Evolutionary conservation across 2,888 invertebrate species (phyloP).

Genomic region (Noctua comes): DNA sequence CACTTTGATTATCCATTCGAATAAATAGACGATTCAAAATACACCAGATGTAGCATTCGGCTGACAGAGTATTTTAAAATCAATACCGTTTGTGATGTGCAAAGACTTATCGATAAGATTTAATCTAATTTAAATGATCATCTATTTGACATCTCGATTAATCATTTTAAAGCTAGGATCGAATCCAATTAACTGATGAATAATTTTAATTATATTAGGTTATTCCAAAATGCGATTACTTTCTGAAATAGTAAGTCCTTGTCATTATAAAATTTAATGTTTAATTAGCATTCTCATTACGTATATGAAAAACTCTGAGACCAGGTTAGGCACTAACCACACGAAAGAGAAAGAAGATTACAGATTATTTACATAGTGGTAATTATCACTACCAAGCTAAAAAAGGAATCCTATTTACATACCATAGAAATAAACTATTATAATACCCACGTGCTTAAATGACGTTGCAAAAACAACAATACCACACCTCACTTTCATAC

Average conservation of each 20-base stretch:
- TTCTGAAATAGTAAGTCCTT: not conserved
- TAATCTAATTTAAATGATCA: not conserved
- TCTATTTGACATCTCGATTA: not conserved
- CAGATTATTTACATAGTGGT: not conserved
- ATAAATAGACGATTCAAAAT: slow-evolving; percentile 61
- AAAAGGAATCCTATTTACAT: not conserved
- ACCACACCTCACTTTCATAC: slow-evolving; percentile 45
- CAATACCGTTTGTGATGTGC: slow-evolving; percentile 65
- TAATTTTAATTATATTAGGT: slow-evolving; percentile 2
- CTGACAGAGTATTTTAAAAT: slow-evolving; percentile 68
- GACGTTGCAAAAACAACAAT: slow-evolving; percentile 39
- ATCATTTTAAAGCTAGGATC: slow-evolving; percentile 3
- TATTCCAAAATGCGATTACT: not conserved
- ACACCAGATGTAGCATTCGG: slow-evolving; percentile 61
- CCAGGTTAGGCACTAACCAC: not conserved
- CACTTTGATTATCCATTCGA: slow-evolving; percentile 62
- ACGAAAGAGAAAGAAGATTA: not conserved
- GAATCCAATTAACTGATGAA: slow-evolving; percentile 2
- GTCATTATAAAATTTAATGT: not conserved
- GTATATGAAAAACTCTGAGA: too few species aligned
- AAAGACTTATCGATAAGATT: slow-evolving; percentile 48
- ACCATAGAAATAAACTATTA: not conserved
- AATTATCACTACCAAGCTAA: not conserved
- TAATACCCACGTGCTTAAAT: slow-evolving; percentile 9
- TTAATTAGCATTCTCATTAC: too few species aligned